Base-by-base conservation (phyloP, 2,113 vertebrate species). In the Pseudorhombus dupliciocellatus region DNA sequence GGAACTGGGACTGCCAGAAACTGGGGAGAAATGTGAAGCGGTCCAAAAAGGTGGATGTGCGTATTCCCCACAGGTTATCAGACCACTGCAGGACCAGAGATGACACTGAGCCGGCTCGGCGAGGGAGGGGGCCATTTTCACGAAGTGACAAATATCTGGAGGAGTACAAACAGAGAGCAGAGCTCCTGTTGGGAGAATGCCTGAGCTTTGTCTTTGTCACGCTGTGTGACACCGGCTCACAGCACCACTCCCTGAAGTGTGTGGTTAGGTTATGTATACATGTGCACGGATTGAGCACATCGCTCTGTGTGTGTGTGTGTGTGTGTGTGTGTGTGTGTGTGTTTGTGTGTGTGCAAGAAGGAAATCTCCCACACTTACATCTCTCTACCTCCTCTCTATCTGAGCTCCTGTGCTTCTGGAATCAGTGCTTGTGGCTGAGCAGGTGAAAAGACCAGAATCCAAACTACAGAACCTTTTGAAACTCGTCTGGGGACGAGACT, bases 181-280 rank as follows among this genome's bases (percentile, higher is more conserved):
- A 74, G 81, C 71, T 70, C 88, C 85, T 84, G 87, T 78, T 87
- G 88, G 84, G 85, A 90, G 80, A 81, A 87, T 37, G 84, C 75
- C 88, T 77, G 70, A 90, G 85, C 88, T 86, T 87, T 89, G 88
- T 90, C 89, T 90, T 87, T 89, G 86, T 90, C 90, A 84, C 65
- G 76, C 76, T 74, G 86, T 77, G 87, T 87, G 81, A 88, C 85
- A 89, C 75, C 70, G 64, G 84, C 78, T 79, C 81, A 75, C 84
- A 79, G 64, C 81, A 67, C 55, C 61, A 40, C 86, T 84, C 84
- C 84, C 87, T 34, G 71, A 84, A 73, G 83, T 84, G 83, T 84
- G 81, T 30, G 58, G n/a, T 59, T 40, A 21, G 74, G 51, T 55
- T 69, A 67, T 77, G 86, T 86, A 81, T 71, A 46, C 66, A 48